phyloP scores from a whole-genome alignment of 2,797 vertebrate genomes.

The Sternotherus odoratus region DNA sequence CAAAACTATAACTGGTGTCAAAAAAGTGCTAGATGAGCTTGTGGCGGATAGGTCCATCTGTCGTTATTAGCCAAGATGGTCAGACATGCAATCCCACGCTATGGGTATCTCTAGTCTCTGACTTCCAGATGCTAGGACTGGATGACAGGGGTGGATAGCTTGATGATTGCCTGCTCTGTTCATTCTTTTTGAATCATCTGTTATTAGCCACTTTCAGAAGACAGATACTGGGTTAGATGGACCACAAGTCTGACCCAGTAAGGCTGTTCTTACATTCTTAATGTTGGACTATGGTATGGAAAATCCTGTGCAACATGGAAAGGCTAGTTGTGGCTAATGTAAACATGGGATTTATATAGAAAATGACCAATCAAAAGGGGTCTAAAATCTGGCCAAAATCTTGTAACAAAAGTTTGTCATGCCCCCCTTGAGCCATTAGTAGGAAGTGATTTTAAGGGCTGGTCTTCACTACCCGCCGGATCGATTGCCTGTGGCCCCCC shows the following conservation, averaged over 20 bases:
- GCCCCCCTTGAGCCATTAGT: conserved; percentile 30
- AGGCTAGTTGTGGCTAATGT: background rate
- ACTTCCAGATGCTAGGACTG: background rate
- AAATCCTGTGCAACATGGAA: conserved; percentile 12
- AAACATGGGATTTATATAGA: conserved; percentile 20
- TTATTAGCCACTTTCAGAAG: background rate
- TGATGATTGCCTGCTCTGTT: background rate
- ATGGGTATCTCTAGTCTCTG: background rate
- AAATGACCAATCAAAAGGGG: conserved; percentile 35
- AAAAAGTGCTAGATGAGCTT: background rate
- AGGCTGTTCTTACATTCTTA: background rate
- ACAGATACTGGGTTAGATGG: background rate
- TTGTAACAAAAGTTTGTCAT: conserved; percentile 35
- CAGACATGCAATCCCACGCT: background rate
- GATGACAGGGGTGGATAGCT: background rate
- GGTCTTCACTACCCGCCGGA: no score
- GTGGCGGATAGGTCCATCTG: background rate
- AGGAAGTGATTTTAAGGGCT: conserved; percentile 70
- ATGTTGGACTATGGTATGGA: background rate
- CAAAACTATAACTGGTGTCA: background rate
- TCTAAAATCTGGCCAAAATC: conserved; percentile 48
- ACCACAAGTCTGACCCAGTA: background rate
- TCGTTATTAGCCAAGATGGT: background rate
- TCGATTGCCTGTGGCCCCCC: no score
- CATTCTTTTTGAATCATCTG: background rate